These are phyloP conservation scores for Streblospio benedicti DNA, from an alignment of 1,140 invertebrate genomes.

Conservation along the genomic window DNA sequence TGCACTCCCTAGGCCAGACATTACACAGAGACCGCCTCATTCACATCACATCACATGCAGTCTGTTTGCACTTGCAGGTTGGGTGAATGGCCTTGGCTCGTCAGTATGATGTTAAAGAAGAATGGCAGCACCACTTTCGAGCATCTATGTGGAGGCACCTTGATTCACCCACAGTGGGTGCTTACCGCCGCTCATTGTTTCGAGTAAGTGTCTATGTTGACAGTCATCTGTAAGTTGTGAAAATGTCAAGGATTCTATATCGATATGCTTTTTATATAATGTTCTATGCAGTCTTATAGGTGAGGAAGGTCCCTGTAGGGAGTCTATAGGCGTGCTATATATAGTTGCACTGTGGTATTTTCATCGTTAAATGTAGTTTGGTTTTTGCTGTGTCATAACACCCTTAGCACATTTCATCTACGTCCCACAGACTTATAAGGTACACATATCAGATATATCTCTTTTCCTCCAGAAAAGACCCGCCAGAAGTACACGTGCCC, in stretches of 20 bases:
- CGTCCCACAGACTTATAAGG: no score
- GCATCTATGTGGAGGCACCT: constrained; percentile 45
- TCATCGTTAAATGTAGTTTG: no score
- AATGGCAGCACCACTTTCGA: constrained; percentile 23
- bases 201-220: constrained; percentile 23
- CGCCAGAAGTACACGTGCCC: no score
- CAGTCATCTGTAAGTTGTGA: neutral
- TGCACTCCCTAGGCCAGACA: no score
- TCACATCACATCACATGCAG: no score
- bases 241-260: neutral
- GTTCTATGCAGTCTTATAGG: neutral
- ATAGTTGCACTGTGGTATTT: neutral
- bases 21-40: no score
- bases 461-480: no score
- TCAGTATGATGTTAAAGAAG: constrained; percentile 29
- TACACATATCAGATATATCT: no score
- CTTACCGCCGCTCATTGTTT: constrained; percentile 49
- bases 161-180: constrained; percentile 45
- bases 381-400: no score
- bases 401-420: no score
- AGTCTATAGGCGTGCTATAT: neutral
- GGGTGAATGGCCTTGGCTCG: constrained; percentile 42
- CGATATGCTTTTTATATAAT: neutral
- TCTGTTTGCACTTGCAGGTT: no score
- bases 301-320: neutral